Base-by-base conservation (phyloP, 2,113 vertebrate genomes). In the Rhinolophus sinicus region DNA sequence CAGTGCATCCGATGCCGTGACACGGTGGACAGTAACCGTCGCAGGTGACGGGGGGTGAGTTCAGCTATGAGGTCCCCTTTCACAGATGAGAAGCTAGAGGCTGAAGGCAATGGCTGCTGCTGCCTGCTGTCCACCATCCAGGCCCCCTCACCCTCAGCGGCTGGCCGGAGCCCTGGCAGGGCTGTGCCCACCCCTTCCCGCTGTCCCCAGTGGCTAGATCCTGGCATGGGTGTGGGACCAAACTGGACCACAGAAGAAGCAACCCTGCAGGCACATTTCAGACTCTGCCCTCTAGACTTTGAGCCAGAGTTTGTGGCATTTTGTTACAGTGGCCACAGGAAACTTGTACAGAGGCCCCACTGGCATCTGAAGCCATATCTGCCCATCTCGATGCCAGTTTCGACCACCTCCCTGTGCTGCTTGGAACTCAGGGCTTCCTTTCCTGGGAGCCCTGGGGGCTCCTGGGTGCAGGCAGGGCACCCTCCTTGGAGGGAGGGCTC, bases 151-250 rank as follows among this genome's bases (percentile, higher is more conserved):
- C n/a, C 47, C 47, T 12, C 47, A 50, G 47, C 12, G 47, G 47
- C 47, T 50, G 47, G 11, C 47, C 47, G 47, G 47, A 50, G 21
- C 52, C 77, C n/a, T 26, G 9, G 30, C 75, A 0, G n/a, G 78
- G 9, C 62, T 24, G 0, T 19, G 54, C 35, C 22, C 4, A 18
- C 15, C 8, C 10, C 54, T 56, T 40, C 15, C 35, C 24, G 10
- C 35, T 1, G 0, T 52, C 24, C 8, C 19, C 65, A 56, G 65
- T 2, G n/a, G 16, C 47, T 18, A 16, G 3, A 24, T 30, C 65
- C 65, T 11, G 1, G n/a, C 0, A 6, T 69, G 14, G 64, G 47
- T 2, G 0, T 2, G 11, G 33, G 15, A 18, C 9, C 47, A 1
- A 19, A 7, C 3, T 1, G 64, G 52, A 50, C 50, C 47, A 7